Evolutionary conservation across 2,888 invertebrate genomes (phyloP).

Genomic region (Autographa gamma): DNA sequence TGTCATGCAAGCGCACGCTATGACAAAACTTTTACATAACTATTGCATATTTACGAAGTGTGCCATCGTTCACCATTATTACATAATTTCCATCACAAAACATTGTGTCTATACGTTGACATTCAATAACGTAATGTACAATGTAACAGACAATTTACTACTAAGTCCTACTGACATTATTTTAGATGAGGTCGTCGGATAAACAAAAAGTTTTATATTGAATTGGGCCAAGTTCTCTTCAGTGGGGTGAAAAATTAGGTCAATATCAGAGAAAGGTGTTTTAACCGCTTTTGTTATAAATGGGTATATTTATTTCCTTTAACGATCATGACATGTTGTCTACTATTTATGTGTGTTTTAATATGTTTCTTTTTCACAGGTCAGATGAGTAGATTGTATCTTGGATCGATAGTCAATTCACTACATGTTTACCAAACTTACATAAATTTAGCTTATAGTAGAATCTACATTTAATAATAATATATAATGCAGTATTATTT

Average conservation of each 20-base stretch:
- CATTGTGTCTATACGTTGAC: neutral
- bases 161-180: slow-evolving; percentile 1
- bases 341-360: too few relatives aligned
- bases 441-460: too few relatives aligned
- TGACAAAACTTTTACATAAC: slow-evolving; percentile 30
- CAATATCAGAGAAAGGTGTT: slow-evolving; percentile 5
- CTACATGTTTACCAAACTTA: too few relatives aligned
- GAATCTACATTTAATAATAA: too few relatives aligned
- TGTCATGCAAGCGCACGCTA: slow-evolving; percentile 21
- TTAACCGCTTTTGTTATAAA: neutral
- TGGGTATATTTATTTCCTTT: neutral
- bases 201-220: slow-evolving; percentile 12
- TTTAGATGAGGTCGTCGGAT: slow-evolving; percentile 32
- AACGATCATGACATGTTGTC: neutral
- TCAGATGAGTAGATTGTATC: too few relatives aligned
- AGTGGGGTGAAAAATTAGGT: slow-evolving; percentile 8
- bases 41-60: slow-evolving; percentile 1
- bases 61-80: neutral
- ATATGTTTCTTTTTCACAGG: too few relatives aligned
- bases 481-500: too few relatives aligned
- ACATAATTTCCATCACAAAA: neutral
- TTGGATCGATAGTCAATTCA: too few relatives aligned
- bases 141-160: neutral
- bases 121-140: neutral
- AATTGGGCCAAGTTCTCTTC: slow-evolving; percentile 6